These are phyloP conservation scores for Herminia tarsipennalis DNA, from an alignment of 2,888 invertebrate species.

Conservation along the genomic window DNA sequence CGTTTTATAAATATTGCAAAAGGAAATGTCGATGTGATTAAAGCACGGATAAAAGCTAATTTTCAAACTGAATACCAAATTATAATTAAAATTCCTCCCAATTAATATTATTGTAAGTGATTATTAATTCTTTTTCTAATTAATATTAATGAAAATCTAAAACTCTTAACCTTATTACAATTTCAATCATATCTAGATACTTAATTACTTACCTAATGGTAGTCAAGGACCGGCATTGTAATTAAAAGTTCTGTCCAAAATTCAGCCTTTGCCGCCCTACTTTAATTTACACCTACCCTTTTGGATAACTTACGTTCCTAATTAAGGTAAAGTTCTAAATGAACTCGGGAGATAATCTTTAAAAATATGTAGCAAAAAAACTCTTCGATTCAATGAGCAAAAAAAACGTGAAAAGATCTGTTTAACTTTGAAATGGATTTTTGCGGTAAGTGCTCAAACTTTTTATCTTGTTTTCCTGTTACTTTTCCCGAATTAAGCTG, in stretches of 20 bases:
- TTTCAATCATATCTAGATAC: constrained; percentile 19
- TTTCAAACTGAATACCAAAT: too few species aligned
- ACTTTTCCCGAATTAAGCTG: constrained; percentile 69
- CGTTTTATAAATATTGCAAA: too few species aligned
- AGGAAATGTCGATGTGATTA: too few species aligned
- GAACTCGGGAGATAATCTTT: constrained; percentile 53
- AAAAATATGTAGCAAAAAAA: constrained; percentile 64
- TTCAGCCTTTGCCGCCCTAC: constrained; percentile 29
- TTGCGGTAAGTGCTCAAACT: constrained; percentile 70
- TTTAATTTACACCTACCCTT: constrained; percentile 49
- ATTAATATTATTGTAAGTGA: too few species aligned
- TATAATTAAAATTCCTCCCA: too few species aligned
- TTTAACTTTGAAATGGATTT: constrained; percentile 81
- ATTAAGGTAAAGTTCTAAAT: constrained; percentile 54
- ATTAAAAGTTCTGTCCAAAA: constrained; percentile 41
- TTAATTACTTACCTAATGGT: constrained; percentile 27
- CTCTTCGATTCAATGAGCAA: constrained; percentile 65
- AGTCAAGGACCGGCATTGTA: constrained; percentile 26
- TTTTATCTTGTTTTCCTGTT: constrained; percentile 65
- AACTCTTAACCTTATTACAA: constrained; percentile 15
- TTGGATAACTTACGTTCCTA: constrained; percentile 41
- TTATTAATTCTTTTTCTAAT: too few species aligned
- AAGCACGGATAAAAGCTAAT: too few species aligned
- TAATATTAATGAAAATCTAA: constrained; percentile 3
- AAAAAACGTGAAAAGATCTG: constrained; percentile 69